Percentiles rank a stretch among this genome's conserved stretches.
phyloP scores from a whole-genome alignment of 2,888 invertebrate genomes.

The Eristalis intricaria region DNA sequence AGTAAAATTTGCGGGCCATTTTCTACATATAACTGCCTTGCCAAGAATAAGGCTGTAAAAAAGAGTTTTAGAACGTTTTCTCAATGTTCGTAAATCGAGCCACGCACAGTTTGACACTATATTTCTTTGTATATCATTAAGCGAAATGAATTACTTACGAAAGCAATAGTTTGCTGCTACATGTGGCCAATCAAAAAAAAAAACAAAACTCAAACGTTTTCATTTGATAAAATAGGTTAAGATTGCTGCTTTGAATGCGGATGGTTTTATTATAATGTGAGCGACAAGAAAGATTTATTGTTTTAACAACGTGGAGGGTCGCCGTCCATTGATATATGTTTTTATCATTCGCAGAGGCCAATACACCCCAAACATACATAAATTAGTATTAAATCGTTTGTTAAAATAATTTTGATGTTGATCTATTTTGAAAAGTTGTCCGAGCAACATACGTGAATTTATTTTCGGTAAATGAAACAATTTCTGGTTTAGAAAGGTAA shows the following conservation, averaged over 20 bases:
- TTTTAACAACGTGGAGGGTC: conserved; percentile 9
- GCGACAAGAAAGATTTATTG: conserved; percentile 24
- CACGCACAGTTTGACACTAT: too few species aligned
- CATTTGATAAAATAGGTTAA: background rate
- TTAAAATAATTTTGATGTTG: background rate
- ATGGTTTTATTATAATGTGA: conserved; percentile 16
- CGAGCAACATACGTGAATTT: too few species aligned
- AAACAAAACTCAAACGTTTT: background rate
- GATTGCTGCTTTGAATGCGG: conserved; percentile 7
- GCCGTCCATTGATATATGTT: background rate
- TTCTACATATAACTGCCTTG: background rate
- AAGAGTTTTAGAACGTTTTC: too few species aligned
- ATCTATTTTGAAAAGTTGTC: background rate
- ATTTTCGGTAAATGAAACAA: too few species aligned
- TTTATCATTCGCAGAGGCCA: conserved; percentile 13
- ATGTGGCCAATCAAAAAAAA: too few species aligned
- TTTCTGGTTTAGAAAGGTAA: too few species aligned
- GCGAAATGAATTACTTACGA: background rate
- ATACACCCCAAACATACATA: background rate
- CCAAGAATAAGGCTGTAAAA: too few species aligned
- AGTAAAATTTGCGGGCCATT: background rate
- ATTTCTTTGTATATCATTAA: too few species aligned
- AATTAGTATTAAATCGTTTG: background rate
- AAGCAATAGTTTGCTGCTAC: too few species aligned
- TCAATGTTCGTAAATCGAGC: too few species aligned